Conservation (phyloP, 1,140 invertebrate genomes). For the Papilio polyxenes region DNA sequence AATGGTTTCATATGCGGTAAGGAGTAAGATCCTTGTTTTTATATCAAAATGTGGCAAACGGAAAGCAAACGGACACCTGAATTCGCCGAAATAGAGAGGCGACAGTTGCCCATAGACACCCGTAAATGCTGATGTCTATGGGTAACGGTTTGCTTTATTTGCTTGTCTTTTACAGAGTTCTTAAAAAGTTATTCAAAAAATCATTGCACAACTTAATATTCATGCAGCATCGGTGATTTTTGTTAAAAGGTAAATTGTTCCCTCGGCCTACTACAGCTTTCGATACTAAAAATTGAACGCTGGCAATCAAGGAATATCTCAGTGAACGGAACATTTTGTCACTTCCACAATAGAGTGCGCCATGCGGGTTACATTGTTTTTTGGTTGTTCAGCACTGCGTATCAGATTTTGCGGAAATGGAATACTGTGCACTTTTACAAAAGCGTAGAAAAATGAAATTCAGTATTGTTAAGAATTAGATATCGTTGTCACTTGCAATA, state of each 20-base stretch:
- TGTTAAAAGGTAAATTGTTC: constrained; percentile 13
- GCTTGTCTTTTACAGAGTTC: background rate
- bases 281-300: constrained; percentile 14
- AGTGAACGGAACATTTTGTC: constrained; percentile 19
- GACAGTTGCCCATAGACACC: too few relatives aligned
- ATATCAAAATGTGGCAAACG: too few relatives aligned
- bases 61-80: too few relatives aligned
- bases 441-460: background rate
- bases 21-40: too few relatives aligned
- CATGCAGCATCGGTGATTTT: background rate
- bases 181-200: background rate
- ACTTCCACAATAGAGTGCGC: constrained; percentile 13
- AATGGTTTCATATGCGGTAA: too few relatives aligned
- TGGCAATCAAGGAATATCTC: constrained; percentile 19
- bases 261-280: background rate
- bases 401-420: constrained; percentile 8
- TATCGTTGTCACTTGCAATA: background rate
- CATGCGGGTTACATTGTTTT: constrained; percentile 23
- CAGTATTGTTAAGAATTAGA: background rate
- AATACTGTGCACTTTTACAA: background rate
- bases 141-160: background rate
- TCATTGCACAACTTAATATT: background rate
- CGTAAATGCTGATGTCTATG: too few relatives aligned
- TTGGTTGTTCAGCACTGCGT: constrained; percentile 11
- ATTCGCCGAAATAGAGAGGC: too few relatives aligned